phyloP scores from a whole-genome alignment of 2,888 invertebrate species.

The Brachycybe producta region DNA sequence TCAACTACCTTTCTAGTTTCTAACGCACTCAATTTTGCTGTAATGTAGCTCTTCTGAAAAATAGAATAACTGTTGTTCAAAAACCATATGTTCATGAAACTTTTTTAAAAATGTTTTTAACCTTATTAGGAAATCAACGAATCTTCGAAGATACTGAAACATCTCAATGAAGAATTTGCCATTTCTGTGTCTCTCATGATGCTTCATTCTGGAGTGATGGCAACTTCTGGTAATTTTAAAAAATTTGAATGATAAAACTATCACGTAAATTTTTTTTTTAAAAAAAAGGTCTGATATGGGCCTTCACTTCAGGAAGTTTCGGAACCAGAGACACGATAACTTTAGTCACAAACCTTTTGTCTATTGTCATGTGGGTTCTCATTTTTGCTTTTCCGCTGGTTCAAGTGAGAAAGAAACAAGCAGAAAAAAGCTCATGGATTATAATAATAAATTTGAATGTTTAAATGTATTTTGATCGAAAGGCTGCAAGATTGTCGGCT shows the following conservation, averaged over 20 bases:
- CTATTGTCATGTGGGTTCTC: conserved; percentile 44
- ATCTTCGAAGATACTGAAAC: conserved; percentile 59
- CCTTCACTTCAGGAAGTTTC: conserved; percentile 3
- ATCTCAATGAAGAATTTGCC: conserved; percentile 60
- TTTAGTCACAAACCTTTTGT: conserved; percentile 13
- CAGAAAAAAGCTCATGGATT: conserved; percentile 44
- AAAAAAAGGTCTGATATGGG: conserved; percentile 2
- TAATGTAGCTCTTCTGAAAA: too few relatives aligned
- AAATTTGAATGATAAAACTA: conserved; percentile 19
- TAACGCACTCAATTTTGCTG: too few relatives aligned
- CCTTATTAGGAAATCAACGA: conserved; percentile 57
- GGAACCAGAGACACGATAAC: conserved; percentile 1
- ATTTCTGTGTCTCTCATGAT: conserved; percentile 64
- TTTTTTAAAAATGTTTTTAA: background rate
- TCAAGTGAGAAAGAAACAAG: conserved; percentile 40
- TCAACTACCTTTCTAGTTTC: too few relatives aligned
- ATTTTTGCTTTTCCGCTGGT: conserved; percentile 54
- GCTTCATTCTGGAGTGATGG: conserved; percentile 36
- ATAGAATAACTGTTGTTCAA: too few relatives aligned
- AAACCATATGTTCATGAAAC: too few relatives aligned
- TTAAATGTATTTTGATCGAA: background rate
- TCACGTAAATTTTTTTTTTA: background rate
- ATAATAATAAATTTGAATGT: background rate
- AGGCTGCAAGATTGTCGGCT: conserved; percentile 61
- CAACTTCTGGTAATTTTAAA: conserved; percentile 54